Evolutionary conservation across 2,888 invertebrate genomes (phyloP).

Genomic region (Dione juno): DNA sequence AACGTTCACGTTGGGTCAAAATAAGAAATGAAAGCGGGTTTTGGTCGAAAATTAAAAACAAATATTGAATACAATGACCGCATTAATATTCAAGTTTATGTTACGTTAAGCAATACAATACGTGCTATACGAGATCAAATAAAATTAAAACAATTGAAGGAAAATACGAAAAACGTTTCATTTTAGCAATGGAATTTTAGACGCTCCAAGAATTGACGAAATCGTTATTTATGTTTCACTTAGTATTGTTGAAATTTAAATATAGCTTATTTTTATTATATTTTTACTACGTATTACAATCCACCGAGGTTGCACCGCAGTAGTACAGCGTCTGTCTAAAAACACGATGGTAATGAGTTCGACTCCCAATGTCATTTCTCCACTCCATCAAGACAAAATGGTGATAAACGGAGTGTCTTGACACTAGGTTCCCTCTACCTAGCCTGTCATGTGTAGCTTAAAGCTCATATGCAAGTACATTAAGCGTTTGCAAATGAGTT

Average conservation of each 20-base stretch:
- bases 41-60: constrained; percentile 26
- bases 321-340: too few species aligned
- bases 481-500: too few species aligned
- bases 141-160: constrained; percentile 23
- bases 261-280: not conserved
- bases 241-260: constrained; percentile 1
- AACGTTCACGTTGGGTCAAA: not conserved
- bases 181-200: constrained; percentile 1
- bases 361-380: too few species aligned
- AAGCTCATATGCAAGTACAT: too few species aligned
- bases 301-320: too few species aligned
- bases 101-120: constrained; percentile 24
- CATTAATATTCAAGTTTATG: constrained; percentile 10
- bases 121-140: constrained; percentile 20
- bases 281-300: too few species aligned
- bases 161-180: constrained; percentile 13
- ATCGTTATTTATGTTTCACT: not conserved
- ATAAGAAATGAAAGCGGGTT: not conserved
- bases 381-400: too few species aligned
- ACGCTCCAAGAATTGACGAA: not conserved
- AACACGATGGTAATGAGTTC: too few species aligned
- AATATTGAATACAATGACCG: constrained; percentile 25
- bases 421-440: too few species aligned
- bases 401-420: too few species aligned
- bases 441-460: too few species aligned